Conservation (phyloP, 2,888 invertebrate species). For the Rhyacophila evoluta region DNA sequence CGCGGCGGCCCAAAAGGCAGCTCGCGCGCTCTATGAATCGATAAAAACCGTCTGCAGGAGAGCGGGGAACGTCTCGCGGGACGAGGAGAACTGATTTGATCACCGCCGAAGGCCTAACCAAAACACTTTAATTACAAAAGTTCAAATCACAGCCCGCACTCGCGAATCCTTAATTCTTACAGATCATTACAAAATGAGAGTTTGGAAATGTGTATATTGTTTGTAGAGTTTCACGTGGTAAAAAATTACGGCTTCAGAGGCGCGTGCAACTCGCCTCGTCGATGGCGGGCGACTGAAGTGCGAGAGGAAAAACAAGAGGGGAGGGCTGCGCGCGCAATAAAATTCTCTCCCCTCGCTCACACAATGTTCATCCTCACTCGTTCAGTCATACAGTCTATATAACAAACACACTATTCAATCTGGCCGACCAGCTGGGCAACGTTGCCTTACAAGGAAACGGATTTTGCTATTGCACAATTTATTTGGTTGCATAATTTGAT, state of each 20-base stretch:
- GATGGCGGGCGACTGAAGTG: slow-evolving; percentile 61
- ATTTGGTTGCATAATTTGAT: slow-evolving; percentile 42
- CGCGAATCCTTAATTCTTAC: no score
- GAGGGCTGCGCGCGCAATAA: slow-evolving; percentile 58
- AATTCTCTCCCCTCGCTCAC: slow-evolving; percentile 32
- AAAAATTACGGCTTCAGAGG: not conserved
- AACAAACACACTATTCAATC: slow-evolving; percentile 10
- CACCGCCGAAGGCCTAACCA: not conserved
- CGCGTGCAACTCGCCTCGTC: slow-evolving; percentile 57
- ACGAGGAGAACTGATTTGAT: not conserved
- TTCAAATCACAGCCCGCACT: not conserved
- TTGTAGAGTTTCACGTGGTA: not conserved
- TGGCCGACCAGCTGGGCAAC: slow-evolving; percentile 30
- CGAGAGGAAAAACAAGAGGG: slow-evolving; percentile 42
- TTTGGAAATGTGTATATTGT: not conserved
- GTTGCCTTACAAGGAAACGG: slow-evolving; percentile 43
- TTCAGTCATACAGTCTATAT: not conserved
- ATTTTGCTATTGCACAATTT: slow-evolving; percentile 44
- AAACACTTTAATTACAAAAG: not conserved
- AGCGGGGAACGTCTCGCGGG: not conserved
- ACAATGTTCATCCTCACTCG: not conserved
- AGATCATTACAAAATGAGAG: slow-evolving; percentile 26
- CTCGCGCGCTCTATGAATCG: slow-evolving; percentile 37
- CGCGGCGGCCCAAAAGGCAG: slow-evolving; percentile 23
- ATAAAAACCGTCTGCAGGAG: slow-evolving; percentile 27